Conservation (phyloP, 2,888 invertebrate species). For the Stegana nigrithorax region DNA sequence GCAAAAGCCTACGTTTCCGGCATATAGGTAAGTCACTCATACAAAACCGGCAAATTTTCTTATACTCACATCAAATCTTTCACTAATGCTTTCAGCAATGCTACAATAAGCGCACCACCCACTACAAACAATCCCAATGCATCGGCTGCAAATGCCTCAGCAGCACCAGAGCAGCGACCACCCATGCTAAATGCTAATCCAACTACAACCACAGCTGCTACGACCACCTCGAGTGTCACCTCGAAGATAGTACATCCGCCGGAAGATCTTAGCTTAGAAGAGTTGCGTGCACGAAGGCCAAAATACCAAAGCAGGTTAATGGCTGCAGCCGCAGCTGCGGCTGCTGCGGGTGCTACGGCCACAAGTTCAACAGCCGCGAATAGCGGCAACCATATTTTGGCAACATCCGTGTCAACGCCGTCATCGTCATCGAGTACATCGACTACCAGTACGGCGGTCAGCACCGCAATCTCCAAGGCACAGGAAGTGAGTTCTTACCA, state of each 20-base stretch:
- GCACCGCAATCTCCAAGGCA: slow-evolving; percentile 67
- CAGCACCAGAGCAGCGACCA: slow-evolving; percentile 46
- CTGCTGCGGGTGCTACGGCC: slow-evolving; percentile 32
- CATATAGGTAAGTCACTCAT: slow-evolving; percentile 74
- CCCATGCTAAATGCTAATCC: slow-evolving; percentile 26
- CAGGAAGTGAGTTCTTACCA: slow-evolving; percentile 69
- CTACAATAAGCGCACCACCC: slow-evolving; percentile 83
- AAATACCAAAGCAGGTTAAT: slow-evolving; percentile 75
- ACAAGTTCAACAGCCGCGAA: slow-evolving; percentile 18
- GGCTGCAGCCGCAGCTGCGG: slow-evolving; percentile 43
- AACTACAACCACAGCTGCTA: slow-evolving; percentile 38
- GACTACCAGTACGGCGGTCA: slow-evolving; percentile 60
- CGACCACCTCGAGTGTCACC: slow-evolving; percentile 84
- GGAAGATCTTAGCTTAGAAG: slow-evolving; percentile 91
- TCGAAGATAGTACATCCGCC: slow-evolving; percentile 94
- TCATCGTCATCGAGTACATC: slow-evolving; percentile 58
- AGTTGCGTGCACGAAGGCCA: slow-evolving; percentile 78
- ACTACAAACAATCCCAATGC: slow-evolving; percentile 70
- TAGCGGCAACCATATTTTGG: slow-evolving; percentile 62
- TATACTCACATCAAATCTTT: background rate
- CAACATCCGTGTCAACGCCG: slow-evolving; percentile 43
- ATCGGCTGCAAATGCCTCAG: slow-evolving; percentile 66
- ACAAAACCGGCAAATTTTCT: background rate
- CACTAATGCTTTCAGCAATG: slow-evolving; percentile 70
- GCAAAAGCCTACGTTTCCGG: slow-evolving; percentile 83